Conservation (phyloP, 2,797 vertebrate genomes). For the Ciconia nigra region DNA sequence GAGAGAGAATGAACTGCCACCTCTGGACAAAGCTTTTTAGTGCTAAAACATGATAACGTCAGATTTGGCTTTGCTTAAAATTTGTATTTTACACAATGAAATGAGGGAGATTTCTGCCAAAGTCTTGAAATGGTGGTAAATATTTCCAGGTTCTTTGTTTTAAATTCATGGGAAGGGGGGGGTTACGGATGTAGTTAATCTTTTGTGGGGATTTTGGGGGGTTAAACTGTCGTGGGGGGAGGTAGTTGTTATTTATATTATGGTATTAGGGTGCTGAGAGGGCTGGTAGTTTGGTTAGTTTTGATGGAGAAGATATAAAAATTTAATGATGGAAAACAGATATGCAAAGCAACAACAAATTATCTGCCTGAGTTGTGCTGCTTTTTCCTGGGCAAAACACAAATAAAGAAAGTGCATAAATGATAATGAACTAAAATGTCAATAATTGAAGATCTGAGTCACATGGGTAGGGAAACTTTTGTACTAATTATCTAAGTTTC, state of each 20-base stretch:
- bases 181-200: background rate
- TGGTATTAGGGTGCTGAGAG: background rate
- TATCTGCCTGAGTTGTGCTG: slow-evolving; percentile 18
- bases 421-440: slow-evolving; percentile 27
- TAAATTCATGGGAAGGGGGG: background rate
- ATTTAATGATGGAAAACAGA: slow-evolving; percentile 48
- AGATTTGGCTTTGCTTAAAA: background rate
- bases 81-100: background rate
- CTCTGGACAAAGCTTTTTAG: background rate
- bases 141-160: background rate
- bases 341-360: slow-evolving; percentile 44
- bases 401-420: slow-evolving; percentile 21
- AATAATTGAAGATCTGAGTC: slow-evolving; percentile 44
- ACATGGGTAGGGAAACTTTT: slow-evolving; percentile 8
- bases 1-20: background rate
- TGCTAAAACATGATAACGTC: background rate
- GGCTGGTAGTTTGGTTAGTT: background rate
- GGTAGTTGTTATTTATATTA: background rate
- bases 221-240: background rate
- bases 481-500: slow-evolving; percentile 13
- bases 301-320: slow-evolving; percentile 44
- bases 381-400: slow-evolving; percentile 32
- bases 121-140: background rate
- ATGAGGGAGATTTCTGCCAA: background rate
- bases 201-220: background rate